Percentiles rank a stretch among this genome's conserved stretches.
phyloP scores from a whole-genome alignment of 1,140 invertebrate species.

The Zaprionus kolodkinae region DNA sequence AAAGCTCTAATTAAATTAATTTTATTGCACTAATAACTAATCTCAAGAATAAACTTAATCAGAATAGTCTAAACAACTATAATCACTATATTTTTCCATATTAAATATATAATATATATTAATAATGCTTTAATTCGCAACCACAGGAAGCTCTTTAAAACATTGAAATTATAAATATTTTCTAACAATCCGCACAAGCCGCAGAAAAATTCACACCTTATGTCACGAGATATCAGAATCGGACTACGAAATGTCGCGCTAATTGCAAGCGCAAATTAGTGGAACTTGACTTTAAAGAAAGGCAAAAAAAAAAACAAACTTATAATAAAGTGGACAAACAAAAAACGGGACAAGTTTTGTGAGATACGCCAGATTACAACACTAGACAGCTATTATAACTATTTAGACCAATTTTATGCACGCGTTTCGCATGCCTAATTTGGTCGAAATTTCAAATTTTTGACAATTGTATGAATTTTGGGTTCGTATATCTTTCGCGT shows the following conservation, averaged over 20 bases:
- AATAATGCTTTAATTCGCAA: not conserved
- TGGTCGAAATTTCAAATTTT: conserved; percentile 6
- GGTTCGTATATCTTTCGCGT: not conserved
- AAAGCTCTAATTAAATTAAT: not conserved
- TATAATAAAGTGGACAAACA: conserved; percentile 3
- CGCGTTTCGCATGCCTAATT: conserved; percentile 68
- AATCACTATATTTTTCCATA: not conserved
- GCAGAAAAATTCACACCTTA: conserved; percentile 2
- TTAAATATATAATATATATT: not conserved
- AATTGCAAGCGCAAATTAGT: conserved; percentile 32
- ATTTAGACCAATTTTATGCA: conserved; percentile 76
- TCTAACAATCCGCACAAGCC: not conserved
- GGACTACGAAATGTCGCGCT: conserved; percentile 10
- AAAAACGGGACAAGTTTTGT: conserved; percentile 28
- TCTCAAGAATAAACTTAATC: not conserved
- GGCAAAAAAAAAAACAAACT: conserved; percentile 4
- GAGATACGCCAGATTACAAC: conserved; percentile 4
- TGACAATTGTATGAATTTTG: conserved; percentile 18
- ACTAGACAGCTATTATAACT: conserved; percentile 24
- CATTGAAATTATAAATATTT: not conserved
- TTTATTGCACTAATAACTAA: not conserved
- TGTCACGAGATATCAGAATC: conserved; percentile 25
- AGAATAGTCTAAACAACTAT: no score
- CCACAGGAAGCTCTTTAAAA: not conserved
- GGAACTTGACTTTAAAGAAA: not conserved